phyloP scores from a whole-genome alignment of 2,113 vertebrate genomes.

The Brachypodius melanocephalos region DNA sequence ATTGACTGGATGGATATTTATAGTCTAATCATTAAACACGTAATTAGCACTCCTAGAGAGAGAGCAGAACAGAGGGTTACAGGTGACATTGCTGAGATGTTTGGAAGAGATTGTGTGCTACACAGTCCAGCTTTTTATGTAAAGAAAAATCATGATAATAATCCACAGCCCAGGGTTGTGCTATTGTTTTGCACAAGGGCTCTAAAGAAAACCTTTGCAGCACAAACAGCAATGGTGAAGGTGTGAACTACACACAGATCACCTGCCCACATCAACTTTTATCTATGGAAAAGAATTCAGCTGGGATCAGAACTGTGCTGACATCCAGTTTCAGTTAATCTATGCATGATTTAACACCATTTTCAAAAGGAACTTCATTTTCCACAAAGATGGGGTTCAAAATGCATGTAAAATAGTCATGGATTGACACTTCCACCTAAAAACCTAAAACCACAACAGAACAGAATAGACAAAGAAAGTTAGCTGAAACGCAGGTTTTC shows the following conservation, averaged over 20 bases:
- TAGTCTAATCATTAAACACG: not conserved
- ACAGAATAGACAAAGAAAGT: not conserved
- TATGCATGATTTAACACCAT: not conserved
- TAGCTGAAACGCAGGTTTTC: rapidly evolving
- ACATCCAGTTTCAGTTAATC: not conserved
- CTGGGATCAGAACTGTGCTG: not conserved
- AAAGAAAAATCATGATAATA: not conserved
- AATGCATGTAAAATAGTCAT: rapidly evolving
- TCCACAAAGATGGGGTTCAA: not conserved
- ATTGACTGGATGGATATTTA: not conserved
- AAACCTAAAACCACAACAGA: not conserved
- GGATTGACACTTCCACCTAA: not conserved
- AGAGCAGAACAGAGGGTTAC: not conserved
- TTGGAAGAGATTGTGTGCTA: not conserved
- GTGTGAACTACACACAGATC: not conserved
- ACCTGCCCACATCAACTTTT: not conserved
- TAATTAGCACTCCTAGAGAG: not conserved
- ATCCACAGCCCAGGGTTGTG: not conserved
- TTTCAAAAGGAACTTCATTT: not conserved
- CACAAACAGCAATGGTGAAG: not conserved
- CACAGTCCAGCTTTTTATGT: not conserved
- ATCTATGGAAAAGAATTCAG: not conserved
- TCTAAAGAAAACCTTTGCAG: not conserved
- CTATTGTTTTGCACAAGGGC: not conserved
- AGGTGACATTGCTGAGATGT: not conserved